A percentile compares a stretch with the other conserved stretches of the same genome.
phyloP scores from a whole-genome alignment of 37 sponge, comb jelly and placozoan species.

The Bolinopsis microptera region DNA sequence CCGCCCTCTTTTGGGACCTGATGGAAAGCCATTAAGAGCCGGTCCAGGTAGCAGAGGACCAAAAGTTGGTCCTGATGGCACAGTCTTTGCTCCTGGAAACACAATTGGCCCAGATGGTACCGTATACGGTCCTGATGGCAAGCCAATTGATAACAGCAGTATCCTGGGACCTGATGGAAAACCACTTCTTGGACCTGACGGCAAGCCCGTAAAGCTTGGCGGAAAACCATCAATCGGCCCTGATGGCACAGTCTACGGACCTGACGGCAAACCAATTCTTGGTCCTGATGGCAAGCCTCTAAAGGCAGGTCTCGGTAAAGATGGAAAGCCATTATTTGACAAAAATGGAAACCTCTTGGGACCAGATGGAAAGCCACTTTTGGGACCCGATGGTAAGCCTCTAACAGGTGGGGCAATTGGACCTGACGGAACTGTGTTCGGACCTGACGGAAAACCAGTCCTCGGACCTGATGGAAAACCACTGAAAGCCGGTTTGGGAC shows the following conservation, averaged over 20 bases:
- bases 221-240: conserved; percentile 18
- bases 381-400: conserved; percentile 47
- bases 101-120: conserved; percentile 60
- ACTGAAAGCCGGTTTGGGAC: conserved; percentile 21
- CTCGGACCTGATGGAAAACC: conserved; percentile 39
- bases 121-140: conserved; percentile 56
- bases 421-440: conserved; percentile 29
- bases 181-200: not conserved
- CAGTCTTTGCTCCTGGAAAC: conserved; percentile 57
- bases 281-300: conserved; percentile 52
- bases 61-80: conserved; percentile 61
- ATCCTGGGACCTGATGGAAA: conserved; percentile 29
- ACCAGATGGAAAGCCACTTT: conserved; percentile 27
- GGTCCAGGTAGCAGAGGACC: not conserved
- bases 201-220: not conserved
- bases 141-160: conserved; percentile 19
- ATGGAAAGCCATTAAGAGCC: conserved; percentile 18
- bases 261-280: conserved; percentile 38
- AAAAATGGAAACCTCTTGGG: conserved; percentile 25
- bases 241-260: conserved; percentile 32
- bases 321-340: conserved; percentile 24
- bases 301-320: not conserved
- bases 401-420: not conserved
- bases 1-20: conserved; percentile 48
- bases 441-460: conserved; percentile 38